A percentile compares a stretch with the other conserved stretches of the same genome.
Conservation (phyloP, 2,113 vertebrate species). For the Psittacula cyanocephala region DNA sequence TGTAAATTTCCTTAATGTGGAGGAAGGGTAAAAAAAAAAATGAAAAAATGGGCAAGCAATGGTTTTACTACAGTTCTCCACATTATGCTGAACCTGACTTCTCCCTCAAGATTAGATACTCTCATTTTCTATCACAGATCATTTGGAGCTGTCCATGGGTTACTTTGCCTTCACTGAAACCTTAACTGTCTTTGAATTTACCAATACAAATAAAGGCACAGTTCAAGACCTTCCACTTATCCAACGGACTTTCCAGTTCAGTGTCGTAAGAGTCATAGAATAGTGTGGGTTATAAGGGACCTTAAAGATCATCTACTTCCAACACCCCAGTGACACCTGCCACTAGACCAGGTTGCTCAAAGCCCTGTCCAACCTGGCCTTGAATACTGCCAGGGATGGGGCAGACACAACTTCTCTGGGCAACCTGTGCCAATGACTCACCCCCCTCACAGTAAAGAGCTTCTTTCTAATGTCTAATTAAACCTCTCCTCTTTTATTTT, state of each 20-base stretch:
- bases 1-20: neutral
- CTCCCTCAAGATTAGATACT: neutral
- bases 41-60: neutral
- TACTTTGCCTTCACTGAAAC: neutral
- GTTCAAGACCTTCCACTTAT: neutral
- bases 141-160: neutral
- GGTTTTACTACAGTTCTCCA: neutral
- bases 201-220: neutral
- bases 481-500: neutral
- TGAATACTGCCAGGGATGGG: neutral
- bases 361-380: neutral
- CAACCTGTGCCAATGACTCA: neutral
- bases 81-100: neutral
- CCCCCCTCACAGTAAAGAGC: neutral
- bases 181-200: neutral
- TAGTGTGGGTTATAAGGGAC: accelerated
- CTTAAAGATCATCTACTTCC: neutral
- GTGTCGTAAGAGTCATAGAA: neutral
- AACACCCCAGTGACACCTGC: neutral
- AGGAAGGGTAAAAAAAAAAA: neutral
- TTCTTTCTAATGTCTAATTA: neutral
- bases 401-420: neutral
- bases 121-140: neutral
- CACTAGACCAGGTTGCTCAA: neutral
- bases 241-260: neutral